Evolutionary conservation across 2,797 vertebrate genomes (phyloP), one percentile per base, ranked within the genome.

Genomic region (Sandelia bainsii): DNA sequence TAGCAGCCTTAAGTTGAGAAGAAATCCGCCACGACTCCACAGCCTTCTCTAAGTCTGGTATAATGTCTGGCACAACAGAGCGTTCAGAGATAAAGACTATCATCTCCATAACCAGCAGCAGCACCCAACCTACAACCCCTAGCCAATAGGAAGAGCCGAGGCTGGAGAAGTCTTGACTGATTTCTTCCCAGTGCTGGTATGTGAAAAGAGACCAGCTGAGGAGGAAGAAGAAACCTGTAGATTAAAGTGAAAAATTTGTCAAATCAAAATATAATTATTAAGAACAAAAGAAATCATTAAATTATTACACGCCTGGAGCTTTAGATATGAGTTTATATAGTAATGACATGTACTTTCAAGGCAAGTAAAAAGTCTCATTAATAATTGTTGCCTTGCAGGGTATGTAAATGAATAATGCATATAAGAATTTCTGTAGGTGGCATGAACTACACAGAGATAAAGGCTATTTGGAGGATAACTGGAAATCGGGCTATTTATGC

Each of bases 201-300:
- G 94, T 96, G 83, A 95, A 96, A 54, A 95, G 64, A 8, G 87
- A 88, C 95, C 95, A 96, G 79, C 90, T 87, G 23, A 96, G 80
- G 62, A 95, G 89, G 83, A 95, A 95, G 76, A 96, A 94, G 69
- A 95, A 93, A 56, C 95, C 95, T 96, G 88, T 16, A 52, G 72
- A 81, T 22, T 67, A 37, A 69, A 27, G 19, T 72, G 14, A 50
- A 50, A 59, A 60, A 71, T 12, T 2, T 62, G 59, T 80, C 12
- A 75, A 73, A 81, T 72, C 25, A 20, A 62, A 80, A 66, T 57
- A 75, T 65, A 39, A 73, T 48, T 67, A 42, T 5, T 32, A 50
- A 44, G 54, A 53, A 20, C 45, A 61, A 65, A 56, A 61, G 73
- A 76, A 66, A 53, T 61, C 69, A 80, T 87, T 72, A 88, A 34